These are phyloP conservation scores for Florisuga fusca DNA, from an alignment of 2,797 vertebrate species.

Conservation along the genomic window DNA sequence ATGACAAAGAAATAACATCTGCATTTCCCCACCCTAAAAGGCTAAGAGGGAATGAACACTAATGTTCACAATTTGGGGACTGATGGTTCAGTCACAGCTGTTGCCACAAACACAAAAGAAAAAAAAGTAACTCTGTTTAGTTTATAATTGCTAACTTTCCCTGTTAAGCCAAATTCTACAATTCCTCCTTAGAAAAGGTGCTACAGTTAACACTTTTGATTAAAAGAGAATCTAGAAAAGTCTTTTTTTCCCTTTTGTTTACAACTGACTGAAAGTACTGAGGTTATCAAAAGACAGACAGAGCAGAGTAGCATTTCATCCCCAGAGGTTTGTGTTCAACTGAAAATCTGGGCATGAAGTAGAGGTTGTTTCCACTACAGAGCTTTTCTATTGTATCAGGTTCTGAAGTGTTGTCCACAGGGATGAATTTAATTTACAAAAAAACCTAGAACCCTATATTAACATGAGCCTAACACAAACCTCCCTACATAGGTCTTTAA, in stretches of 20 bases:
- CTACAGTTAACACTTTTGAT: neutral
- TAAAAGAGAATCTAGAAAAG: neutral
- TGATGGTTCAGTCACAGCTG: neutral
- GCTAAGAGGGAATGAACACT: neutral
- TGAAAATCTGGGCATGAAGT: neutral
- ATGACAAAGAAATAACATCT: conserved; percentile 62
- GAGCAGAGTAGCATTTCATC: neutral
- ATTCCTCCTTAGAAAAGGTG: neutral
- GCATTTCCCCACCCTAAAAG: conserved; percentile 45
- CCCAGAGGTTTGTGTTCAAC: neutral
- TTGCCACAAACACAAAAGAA: neutral
- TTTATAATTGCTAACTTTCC: neutral
- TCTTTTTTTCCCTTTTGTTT: neutral
- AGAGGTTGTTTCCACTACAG: neutral
- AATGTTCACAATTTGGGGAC: neutral
- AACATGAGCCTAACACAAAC: neutral
- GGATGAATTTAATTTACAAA: neutral
- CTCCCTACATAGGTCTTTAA: neutral
- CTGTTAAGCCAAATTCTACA: neutral
- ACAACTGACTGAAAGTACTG: neutral
- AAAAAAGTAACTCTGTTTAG: neutral
- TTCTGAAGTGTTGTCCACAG: neutral
- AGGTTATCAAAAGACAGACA: neutral
- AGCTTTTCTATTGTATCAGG: neutral
- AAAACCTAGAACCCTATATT: fast-evolving